phyloP scores from a whole-genome alignment of 2,113 vertebrate species.

The Kryptolebias marmoratus region DNA sequence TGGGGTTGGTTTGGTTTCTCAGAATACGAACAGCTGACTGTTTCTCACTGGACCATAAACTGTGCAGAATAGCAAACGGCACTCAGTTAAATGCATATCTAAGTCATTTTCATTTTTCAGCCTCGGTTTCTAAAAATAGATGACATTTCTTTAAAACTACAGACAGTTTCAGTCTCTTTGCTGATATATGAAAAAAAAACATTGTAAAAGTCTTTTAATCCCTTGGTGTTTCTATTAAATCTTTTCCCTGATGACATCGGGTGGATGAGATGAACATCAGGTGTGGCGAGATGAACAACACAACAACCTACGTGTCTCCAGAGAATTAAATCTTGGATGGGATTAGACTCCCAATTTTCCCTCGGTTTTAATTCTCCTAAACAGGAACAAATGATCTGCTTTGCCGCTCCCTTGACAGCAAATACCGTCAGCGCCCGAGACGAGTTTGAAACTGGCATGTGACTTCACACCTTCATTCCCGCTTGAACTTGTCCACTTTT shows the following conservation, averaged over 20 bases:
- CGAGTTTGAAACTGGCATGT: not conserved
- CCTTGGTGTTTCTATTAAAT: constrained; percentile 11
- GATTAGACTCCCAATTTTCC: not conserved
- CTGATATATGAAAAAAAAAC: constrained; percentile 30
- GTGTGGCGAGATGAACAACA: constrained; percentile 36
- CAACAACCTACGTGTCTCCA: constrained; percentile 2
- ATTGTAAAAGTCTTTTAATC: too few relatives aligned
- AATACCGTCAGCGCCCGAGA: not conserved
- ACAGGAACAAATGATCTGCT: not conserved
- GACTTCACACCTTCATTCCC: constrained; percentile 39
- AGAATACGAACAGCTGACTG: too few relatives aligned
- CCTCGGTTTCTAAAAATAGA: constrained; percentile 1
- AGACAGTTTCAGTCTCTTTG: not conserved
- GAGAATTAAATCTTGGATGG: not conserved
- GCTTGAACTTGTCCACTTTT: constrained; percentile 18
- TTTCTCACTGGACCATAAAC: too few relatives aligned
- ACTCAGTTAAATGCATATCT: not conserved
- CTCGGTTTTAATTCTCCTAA: constrained; percentile 13
- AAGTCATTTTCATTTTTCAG: constrained; percentile 15
- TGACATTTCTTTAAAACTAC: constrained; percentile 1
- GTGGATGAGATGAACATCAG: constrained; percentile 26
- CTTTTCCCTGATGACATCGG: constrained; percentile 24
- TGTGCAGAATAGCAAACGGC: too few relatives aligned
- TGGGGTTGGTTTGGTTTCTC: too few relatives aligned
- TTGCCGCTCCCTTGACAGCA: constrained; percentile 19